Evolutionary conservation across 2,888 invertebrate genomes (phyloP), one percentile per base, ranked within the genome.

Genomic region (Branchellion lobata): DNA sequence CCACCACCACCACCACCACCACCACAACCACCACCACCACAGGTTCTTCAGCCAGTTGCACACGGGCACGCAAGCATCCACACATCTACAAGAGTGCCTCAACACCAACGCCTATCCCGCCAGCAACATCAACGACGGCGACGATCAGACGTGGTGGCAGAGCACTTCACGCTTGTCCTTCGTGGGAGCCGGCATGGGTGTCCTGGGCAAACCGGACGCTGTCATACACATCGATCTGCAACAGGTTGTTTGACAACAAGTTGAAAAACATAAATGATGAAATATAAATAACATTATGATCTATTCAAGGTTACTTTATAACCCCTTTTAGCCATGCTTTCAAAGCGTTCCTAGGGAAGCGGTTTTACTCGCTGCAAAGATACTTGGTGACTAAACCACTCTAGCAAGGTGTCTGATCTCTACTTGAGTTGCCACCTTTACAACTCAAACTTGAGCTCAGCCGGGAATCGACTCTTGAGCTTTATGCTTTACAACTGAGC

Each of bases 91-190:
- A 29, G 40, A 29, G 40, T 82, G 81, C 71, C 14, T 53, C 73
- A 78, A 77, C 78, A 53, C 65, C 29, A 61, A 68, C 33, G 18
- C 72, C 2, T 75, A 79, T 33, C 77, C 79, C 27, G 36, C 81
- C 36, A n/a, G 33, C 27, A 24, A 33, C 61, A 84, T 85, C 83
- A 83, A 84, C 5, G 85, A 85, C 77, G 84, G 85, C 21, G 31
- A 80, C 11, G 11, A 57, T 1, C 76, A 34, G 14, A 85, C 85
- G 0, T 82, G 80, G 80, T 85, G 85, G 85, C 85, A 85, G 81
- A 84, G 84, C 61, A 81, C 83, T 14, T 84, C 84, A 0, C 71
- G 84, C n/a, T 75, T 69, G 1, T 81, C 72, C 24, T 81, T 83
- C n/a, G 74, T 82, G 69, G 40, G 5, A 21, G 24, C 47, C 0